Evolutionary conservation across 2,888 invertebrate species (phyloP).

Genomic region (Caenorhabditis virilis): DNA sequence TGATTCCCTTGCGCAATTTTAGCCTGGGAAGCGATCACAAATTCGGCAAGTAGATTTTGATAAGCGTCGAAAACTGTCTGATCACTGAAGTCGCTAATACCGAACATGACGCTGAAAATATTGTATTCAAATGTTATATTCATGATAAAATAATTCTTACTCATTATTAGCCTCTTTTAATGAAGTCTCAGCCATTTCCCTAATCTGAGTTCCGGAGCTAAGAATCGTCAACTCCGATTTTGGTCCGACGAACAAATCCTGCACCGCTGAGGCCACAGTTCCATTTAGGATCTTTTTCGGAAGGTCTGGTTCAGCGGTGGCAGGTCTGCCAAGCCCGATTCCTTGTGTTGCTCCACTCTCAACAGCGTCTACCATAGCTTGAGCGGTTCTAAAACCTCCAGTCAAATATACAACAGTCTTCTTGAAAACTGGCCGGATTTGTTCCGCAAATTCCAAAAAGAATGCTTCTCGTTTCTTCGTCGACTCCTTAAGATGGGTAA

Average conservation of each 20-base stretch:
- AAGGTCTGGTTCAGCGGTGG: conserved; percentile 47
- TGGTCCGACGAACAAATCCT: background rate
- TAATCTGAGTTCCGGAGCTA: background rate
- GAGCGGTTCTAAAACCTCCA: conserved; percentile 51
- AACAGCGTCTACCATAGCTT: conserved; percentile 48
- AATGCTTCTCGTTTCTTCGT: conserved; percentile 55
- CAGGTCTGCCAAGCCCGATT: conserved; percentile 48
- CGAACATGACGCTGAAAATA: background rate
- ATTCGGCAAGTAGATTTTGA: background rate
- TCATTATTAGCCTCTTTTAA: background rate
- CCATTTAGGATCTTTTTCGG: background rate
- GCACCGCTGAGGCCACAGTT: background rate
- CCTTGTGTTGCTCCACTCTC: conserved; percentile 45
- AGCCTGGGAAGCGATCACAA: background rate
- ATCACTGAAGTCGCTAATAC: background rate
- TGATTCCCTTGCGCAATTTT: background rate
- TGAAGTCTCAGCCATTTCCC: background rate
- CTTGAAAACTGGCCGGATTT: conserved; percentile 43
- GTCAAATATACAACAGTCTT: conserved; percentile 43
- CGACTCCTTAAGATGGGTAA: conserved; percentile 49
- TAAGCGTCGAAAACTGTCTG: background rate
- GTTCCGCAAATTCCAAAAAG: conserved; percentile 48
- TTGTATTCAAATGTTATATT: background rate
- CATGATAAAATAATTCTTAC: background rate
- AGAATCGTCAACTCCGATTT: background rate